These are phyloP conservation scores for Gymnocephalus cernua DNA, from an alignment of 2,113 vertebrate species.

Conservation along the genomic window DNA sequence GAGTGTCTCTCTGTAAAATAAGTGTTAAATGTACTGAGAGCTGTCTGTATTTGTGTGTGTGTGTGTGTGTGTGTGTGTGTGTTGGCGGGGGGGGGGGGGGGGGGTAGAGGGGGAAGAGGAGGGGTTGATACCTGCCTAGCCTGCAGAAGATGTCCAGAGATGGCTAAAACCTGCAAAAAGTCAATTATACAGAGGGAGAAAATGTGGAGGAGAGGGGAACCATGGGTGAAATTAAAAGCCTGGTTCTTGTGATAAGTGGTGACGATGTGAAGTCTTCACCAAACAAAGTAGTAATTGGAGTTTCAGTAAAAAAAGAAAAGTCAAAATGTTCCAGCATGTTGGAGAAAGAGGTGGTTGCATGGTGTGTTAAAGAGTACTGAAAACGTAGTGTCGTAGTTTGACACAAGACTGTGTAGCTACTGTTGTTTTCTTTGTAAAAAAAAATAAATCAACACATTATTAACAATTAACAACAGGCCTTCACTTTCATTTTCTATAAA, in stretches of 20 bases:
- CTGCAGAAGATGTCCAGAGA: conserved; percentile 64
- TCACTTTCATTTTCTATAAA: conserved; percentile 2
- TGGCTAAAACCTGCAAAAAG: conserved; percentile 66
- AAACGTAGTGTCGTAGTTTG: background rate
- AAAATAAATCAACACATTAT: background rate
- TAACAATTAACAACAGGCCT: background rate
- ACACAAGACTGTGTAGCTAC: background rate
- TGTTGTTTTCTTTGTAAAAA: conserved; percentile 19
- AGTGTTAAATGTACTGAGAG: conserved; percentile 62
- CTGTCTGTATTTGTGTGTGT: conserved; percentile 30
- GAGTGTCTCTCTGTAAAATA: conserved; percentile 67
- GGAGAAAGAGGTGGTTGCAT: conserved; percentile 11
- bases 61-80: conserved; percentile 3
- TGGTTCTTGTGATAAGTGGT: conserved; percentile 56
- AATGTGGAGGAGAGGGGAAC: conserved; percentile 58
- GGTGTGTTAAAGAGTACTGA: background rate
- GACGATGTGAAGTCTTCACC: conserved; percentile 24
- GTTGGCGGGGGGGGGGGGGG: conserved; percentile 6
- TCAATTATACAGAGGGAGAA: conserved; percentile 65
- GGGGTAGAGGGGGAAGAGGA: conserved; percentile 3
- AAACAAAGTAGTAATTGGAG: conserved; percentile 14
- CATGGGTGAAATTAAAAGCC: conserved; percentile 79
- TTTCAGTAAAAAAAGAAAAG: background rate
- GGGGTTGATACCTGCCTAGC: conserved; percentile 37
- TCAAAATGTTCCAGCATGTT: conserved; percentile 23